phyloP scores from a whole-genome alignment of 2,113 vertebrate genomes.

The Stegostoma tigrinum region DNA sequence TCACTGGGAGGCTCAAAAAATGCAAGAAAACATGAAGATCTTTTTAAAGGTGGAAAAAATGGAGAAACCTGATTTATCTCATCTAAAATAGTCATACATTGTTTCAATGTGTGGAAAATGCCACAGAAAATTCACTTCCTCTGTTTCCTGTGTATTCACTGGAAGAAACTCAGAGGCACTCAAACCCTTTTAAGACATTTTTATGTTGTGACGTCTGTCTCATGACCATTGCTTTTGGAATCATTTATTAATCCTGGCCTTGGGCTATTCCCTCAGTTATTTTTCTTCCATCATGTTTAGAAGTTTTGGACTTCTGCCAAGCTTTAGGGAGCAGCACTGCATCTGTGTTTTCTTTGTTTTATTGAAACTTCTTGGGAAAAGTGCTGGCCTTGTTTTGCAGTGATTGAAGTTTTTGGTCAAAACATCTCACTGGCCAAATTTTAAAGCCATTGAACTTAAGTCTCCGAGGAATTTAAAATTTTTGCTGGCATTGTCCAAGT shows the following conservation, averaged over 20 bases:
- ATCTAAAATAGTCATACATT: not conserved
- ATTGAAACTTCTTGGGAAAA: slow-evolving; percentile 27
- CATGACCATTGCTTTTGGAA: slow-evolving; percentile 20
- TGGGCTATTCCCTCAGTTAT: slow-evolving; percentile 32
- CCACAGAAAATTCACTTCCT: not conserved
- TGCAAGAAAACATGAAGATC: not conserved
- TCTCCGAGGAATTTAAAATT: not conserved
- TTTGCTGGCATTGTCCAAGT: not conserved
- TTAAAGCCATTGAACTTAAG: slow-evolving; percentile 4
- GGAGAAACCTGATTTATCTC: not conserved
- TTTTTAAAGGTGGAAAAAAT: not conserved
- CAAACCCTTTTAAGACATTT: slow-evolving; percentile 9
- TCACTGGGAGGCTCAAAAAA: not conserved
- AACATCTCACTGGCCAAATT: not conserved
- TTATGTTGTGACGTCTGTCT: slow-evolving; percentile 30
- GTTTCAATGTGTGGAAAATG: not conserved
- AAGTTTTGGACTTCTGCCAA: slow-evolving; percentile 29
- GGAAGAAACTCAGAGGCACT: slow-evolving; percentile 8
- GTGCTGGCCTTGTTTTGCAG: slow-evolving; percentile 18
- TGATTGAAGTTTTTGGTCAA: slow-evolving; percentile 23
- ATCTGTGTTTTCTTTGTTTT: slow-evolving; percentile 35
- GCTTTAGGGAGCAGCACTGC: not conserved
- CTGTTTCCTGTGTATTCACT: slow-evolving; percentile 13
- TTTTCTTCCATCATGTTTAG: slow-evolving; percentile 27
- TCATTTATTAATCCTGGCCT: slow-evolving; percentile 28